Evolutionary conservation across 2,797 vertebrate genomes (phyloP), one percentile per base, ranked within the genome.

Genomic region (Meriones psammophilus): DNA sequence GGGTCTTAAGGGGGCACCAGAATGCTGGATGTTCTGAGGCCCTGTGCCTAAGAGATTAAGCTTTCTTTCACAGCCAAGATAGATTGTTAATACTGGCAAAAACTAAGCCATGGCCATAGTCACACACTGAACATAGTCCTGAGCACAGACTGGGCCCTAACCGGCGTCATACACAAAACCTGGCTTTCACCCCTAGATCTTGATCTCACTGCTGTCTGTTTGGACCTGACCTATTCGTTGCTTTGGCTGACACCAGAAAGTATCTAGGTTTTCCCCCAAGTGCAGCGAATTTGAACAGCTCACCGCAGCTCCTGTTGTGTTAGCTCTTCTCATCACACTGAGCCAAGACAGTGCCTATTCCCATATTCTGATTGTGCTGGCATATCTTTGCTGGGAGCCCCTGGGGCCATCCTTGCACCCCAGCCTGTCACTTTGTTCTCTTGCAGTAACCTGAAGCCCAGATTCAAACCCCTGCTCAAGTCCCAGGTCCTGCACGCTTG

Each of bases 391-490:
- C 60, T 0, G 26, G 66, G 73, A 10, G 1, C 7, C 42, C 7
- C 17, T 46, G 26, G 39, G n/a, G 2, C 56, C 30, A 42, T 10
- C 10, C 64, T 33, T 24, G 54, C 20, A 20, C 50, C 76, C 18
- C 0, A 33, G 68, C 56, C 56, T 3, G 50, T 10, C 83, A n/a
- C 17, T 54, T 18, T 26, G 46, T 26, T 89, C 12, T 18, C 76
- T 69, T 56, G 2, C 24, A 98, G 97, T 87, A 92, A 64, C 15
- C 88, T 97, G 62, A 13, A 50, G 86, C 97, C 97, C 5, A 17
- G 54, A 0, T 88, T 97, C 30, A 94, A 71, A 12, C 95, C 96
- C 10, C 0, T 0, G 81, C 60, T 96, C 58, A 97, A 97, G 94
- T 96, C 96, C 54, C 71, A 24, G 54, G 8, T 96, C 46, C 93